Evolutionary conservation across 30 jellyfish, hydroid and myxozoan genomes (phyloP), one percentile per base, ranked within the genome.

Genomic region (Turritopsis dohrnii): DNA sequence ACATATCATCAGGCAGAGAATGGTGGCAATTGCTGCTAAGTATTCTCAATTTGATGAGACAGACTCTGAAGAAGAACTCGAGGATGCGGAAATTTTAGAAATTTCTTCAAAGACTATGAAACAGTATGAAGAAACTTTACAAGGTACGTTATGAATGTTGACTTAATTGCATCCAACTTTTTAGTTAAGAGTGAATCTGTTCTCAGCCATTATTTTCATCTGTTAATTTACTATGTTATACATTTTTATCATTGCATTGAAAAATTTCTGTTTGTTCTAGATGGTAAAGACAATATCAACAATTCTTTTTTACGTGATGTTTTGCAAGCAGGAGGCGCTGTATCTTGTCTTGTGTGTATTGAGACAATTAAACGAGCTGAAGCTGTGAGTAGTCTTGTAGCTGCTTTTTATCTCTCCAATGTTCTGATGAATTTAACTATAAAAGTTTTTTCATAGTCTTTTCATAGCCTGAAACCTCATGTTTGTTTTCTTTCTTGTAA

Each of bases 331-430:
- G 96, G 97, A 53, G 77, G 77, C 19, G 95, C 94, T 53, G 71
- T 76, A 27, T 72, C 87, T 1, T 93, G 98, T 79, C 89, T 93
- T 5, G 93, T 93, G 60, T 93, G 98, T 76, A 88, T 88, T 88
- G 98, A 88, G 22, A 90, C 88, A 13, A 87, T 93, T 71, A 88
- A 88, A 52, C 90, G 94, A 21, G 53, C 72, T 71, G 96, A 93
- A 52, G 95, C 97, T 21, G 97, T 92, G 52, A 83, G 96, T 84
- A n/a, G n/a, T n/a, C n/a, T n/a, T n/a, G n/a, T n/a, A n/a, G n/a
- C n/a, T n/a, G n/a, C n/a, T n/a, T 21, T 0, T 18, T 4, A 1
- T 66, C 25, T n/a, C n/a, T 22, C 31, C n/a, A 0, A 13, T 76
- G 72, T 81, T n/a, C n/a, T n/a, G n/a, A n/a, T n/a, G n/a, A n/a